Evolutionary conservation across 2,113 vertebrate species (phyloP).

Genomic region (Gavia stellata): DNA sequence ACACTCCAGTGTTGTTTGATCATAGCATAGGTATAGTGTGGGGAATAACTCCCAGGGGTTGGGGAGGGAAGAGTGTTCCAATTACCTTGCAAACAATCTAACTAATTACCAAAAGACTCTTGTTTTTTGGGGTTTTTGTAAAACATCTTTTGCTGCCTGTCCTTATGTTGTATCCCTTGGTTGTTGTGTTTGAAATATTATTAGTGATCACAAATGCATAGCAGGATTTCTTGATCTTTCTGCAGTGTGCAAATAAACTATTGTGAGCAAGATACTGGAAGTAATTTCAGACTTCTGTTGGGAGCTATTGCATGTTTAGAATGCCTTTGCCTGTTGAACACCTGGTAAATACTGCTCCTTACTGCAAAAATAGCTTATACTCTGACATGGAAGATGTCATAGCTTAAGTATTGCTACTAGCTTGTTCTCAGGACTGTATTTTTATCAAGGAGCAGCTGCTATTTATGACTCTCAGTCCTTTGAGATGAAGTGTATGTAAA

Average conservation of each 20-base stretch:
- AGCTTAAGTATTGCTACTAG: constrained; percentile 56
- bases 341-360: constrained; percentile 51
- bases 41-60: neutral
- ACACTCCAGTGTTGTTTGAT: constrained; percentile 64
- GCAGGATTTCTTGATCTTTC: constrained; percentile 62
- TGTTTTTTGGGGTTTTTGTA: neutral
- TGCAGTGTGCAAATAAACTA: constrained; percentile 71
- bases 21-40: neutral
- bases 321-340: constrained; percentile 51
- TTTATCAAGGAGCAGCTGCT: constrained; percentile 57
- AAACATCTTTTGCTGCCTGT: constrained; percentile 62
- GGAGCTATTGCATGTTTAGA: constrained; percentile 57
- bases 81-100: constrained; percentile 34
- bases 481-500: constrained; percentile 50
- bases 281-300: constrained; percentile 69
- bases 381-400: constrained; percentile 52
- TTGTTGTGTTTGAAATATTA: constrained; percentile 64
- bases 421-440: constrained; percentile 61
- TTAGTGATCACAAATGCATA: constrained; percentile 66
- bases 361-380: constrained; percentile 54
- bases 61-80: neutral
- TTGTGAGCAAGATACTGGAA: constrained; percentile 73
- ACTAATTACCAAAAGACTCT: constrained; percentile 30
- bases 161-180: constrained; percentile 58
- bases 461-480: constrained; percentile 54